These are phyloP conservation scores for Apistogramma diplotaenia DNA, from an alignment of 2,113 vertebrate species.

Conservation along the genomic window DNA sequence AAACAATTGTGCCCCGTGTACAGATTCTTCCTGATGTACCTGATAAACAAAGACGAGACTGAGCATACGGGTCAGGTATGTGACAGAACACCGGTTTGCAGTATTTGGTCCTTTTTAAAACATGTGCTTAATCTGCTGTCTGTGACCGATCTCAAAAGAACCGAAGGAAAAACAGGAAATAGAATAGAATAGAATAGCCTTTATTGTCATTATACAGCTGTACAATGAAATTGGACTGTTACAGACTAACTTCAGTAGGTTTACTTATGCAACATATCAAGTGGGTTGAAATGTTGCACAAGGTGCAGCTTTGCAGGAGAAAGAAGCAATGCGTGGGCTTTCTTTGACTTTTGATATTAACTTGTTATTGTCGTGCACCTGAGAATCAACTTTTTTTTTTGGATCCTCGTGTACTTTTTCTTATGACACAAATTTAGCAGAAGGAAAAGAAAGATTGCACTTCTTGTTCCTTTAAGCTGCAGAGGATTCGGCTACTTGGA, in stretches of 20 bases:
- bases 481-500: background rate
- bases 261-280: conserved; percentile 61
- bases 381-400: background rate
- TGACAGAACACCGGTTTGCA: background rate
- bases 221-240: too few relatives aligned
- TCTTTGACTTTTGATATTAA: conserved; percentile 31
- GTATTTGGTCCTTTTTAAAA: background rate
- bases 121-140: background rate
- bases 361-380: conserved; percentile 25
- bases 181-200: too few relatives aligned
- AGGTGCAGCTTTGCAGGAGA: conserved; percentile 44
- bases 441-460: background rate
- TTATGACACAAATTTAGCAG: conserved; percentile 5
- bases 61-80: conserved; percentile 96
- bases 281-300: conserved; percentile 52
- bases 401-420: background rate
- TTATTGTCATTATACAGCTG: too few relatives aligned
- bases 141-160: background rate
- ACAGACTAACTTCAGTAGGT: conserved; percentile 2
- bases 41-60: conserved; percentile 99
- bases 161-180: conserved; percentile 7
- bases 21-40: conserved; percentile 99
- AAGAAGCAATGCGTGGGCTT: conserved; percentile 60
- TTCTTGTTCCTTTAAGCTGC: background rate
- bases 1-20: background rate